phyloP scores from a whole-genome alignment of 53 echinoderm and acorn worm genomes.

The Glandiceps talaboti region DNA sequence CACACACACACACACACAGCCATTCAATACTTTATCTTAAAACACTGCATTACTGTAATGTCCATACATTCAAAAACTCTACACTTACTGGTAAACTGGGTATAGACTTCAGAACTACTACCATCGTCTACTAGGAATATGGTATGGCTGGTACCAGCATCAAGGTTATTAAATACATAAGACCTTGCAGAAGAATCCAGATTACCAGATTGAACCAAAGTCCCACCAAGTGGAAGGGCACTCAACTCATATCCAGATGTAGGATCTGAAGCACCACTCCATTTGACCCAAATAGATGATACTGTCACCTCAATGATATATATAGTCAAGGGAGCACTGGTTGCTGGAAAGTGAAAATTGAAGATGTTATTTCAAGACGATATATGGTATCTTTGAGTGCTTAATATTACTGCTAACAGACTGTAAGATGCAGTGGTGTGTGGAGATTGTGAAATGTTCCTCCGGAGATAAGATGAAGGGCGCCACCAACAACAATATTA shows the following conservation, averaged over 20 bases:
- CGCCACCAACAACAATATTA: no score
- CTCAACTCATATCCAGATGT: neutral
- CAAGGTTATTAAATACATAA: neutral
- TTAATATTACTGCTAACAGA: no score
- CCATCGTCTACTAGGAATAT: neutral
- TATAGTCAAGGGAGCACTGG: neutral
- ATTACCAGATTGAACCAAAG: no score
- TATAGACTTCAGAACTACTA: neutral
- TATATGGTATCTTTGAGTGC: no score
- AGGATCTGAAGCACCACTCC: neutral
- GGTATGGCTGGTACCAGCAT: neutral
- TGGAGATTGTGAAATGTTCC: no score
- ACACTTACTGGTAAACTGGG: neutral
- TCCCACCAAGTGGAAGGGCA: neutral
- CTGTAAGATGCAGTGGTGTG: no score
- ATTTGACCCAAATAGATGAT: neutral
- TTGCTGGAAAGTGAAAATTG: neutral
- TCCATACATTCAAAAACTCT: no score
- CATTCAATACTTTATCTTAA: no score
- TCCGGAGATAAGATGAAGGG: no score
- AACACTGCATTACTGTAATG: no score
- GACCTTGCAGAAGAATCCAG: neutral
- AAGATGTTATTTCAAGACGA: no score
- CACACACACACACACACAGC: no score
- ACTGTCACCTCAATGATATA: neutral